These are phyloP conservation scores for Therioaphis trifolii DNA, from an alignment of 2,888 invertebrate genomes.

Conservation along the genomic window DNA sequence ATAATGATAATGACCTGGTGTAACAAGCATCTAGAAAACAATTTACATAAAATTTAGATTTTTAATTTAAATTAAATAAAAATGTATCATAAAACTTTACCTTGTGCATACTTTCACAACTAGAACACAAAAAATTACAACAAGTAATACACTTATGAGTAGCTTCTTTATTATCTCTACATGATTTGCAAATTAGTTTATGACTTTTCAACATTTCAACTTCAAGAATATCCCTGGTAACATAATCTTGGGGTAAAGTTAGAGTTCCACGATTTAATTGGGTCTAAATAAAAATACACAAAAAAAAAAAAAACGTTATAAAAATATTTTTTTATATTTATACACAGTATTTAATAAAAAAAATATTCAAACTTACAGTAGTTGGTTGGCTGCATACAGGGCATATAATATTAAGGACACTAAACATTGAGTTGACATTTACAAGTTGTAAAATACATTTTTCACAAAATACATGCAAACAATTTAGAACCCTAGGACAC, in stretches of 20 bases:
- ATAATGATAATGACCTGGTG: constrained; percentile 78
- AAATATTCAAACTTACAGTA: constrained; percentile 72
- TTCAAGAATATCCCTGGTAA: constrained; percentile 85
- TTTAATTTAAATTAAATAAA: too few species aligned
- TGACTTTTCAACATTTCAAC: constrained; percentile 81
- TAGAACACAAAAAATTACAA: constrained; percentile 91
- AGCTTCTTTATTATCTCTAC: constrained; percentile 94
- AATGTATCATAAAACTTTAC: constrained; percentile 63
- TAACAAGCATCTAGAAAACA: constrained; percentile 48
- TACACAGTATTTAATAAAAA: constrained; percentile 17
- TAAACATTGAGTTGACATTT: constrained; percentile 76
- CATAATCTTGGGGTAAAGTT: constrained; percentile 86
- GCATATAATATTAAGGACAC: constrained; percentile 75
- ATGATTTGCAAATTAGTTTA: constrained; percentile 86
- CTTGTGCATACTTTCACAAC: constrained; percentile 95
- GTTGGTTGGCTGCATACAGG: constrained; percentile 89
- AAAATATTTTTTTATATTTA: constrained; percentile 26
- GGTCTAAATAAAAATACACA: constrained; percentile 35
- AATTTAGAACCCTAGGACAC: constrained; percentile 88
- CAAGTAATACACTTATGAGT: constrained; percentile 95
- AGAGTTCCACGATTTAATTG: constrained; percentile 76
- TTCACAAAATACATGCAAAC: constrained; percentile 96
- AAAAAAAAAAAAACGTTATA: constrained; percentile 1
- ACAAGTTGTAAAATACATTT: constrained; percentile 86
- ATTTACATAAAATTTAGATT: too few species aligned